Conservation (phyloP, 2,797 vertebrate species). For the Sebastes steindachneri region DNA sequence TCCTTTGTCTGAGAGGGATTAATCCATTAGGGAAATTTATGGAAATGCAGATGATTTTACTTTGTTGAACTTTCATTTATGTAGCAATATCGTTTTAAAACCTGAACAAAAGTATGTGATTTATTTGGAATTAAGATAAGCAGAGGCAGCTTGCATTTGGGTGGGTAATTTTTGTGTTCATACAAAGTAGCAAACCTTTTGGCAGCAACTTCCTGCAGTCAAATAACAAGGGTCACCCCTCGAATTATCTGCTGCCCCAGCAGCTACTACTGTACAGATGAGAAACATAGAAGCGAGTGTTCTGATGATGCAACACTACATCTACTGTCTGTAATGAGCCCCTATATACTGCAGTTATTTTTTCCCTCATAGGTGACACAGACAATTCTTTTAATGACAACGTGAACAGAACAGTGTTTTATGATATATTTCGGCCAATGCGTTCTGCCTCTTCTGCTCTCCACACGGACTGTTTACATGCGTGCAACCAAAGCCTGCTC, state of each 20-base stretch:
- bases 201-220: constrained; percentile 18
- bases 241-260: constrained; percentile 10
- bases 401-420: not conserved
- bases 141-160: constrained; percentile 52
- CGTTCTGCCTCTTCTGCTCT: too few species aligned
- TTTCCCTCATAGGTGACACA: not conserved
- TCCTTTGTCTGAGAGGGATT: constrained; percentile 80
- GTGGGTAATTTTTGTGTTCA: constrained; percentile 55
- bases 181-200: constrained; percentile 49
- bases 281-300: not conserved
- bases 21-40: constrained; percentile 88
- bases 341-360: not conserved
- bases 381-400: not conserved
- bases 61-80: constrained; percentile 81
- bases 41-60: constrained; percentile 79
- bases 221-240: constrained; percentile 38
- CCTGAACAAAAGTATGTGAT: constrained; percentile 57
- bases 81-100: constrained; percentile 71
- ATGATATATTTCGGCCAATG: not conserved
- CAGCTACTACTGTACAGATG: not conserved
- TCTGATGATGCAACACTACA: not conserved
- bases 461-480: too few species aligned
- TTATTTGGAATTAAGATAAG: constrained; percentile 70
- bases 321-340: not conserved
- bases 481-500: too few species aligned